Evolutionary conservation across 2,113 vertebrate genomes (phyloP), one percentile per base, ranked within the genome.

Genomic region (Oriolus oriolus): DNA sequence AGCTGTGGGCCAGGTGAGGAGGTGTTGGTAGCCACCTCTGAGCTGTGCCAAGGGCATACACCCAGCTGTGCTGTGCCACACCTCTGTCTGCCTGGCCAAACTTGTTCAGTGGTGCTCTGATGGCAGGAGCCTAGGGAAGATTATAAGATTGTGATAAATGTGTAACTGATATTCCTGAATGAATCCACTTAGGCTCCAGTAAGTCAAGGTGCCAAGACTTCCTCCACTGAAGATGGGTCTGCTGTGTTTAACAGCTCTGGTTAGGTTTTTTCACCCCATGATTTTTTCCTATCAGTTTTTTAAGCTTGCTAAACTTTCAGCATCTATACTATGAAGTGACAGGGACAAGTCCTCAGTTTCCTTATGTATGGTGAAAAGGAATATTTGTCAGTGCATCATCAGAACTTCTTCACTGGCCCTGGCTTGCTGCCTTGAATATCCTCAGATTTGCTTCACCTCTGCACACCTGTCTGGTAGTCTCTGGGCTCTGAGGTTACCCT

Each of bases 51-150:
- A 41, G 13, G 42, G 17, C 24, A 59, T 13, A 15, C 7, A 59
- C 5, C 20, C 0, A 5, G 9, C 37, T 54, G 35, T 24, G 8
- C 3, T 9, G 22, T 33, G 30, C 33, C 41, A 45, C 1, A 12
- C 7, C 39, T 75, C 56, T 88, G 45, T 22, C 52, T 2, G 0
- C 33, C 26, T 78, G 47, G 68, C 50, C 66, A 86, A 50, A 71
- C 49, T 10, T 11, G 12, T 17, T 13, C 44, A 59, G 33, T 4
- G n/a, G 42, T 17, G 20, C 23, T 45, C 10, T 86, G 27, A 60
- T 27, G 41, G 14, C 24, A 65, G 45, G 31, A 77, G 30, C 13
- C 42, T 57, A 50, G 42, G 19, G 28, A 78, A 89, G 37, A 21
- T 23, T 31, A 4, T 16, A 53, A 42, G 26, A 50, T 2, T 44